Base-by-base conservation (phyloP, 2,888 invertebrate species). In the Athalia circularis region DNA sequence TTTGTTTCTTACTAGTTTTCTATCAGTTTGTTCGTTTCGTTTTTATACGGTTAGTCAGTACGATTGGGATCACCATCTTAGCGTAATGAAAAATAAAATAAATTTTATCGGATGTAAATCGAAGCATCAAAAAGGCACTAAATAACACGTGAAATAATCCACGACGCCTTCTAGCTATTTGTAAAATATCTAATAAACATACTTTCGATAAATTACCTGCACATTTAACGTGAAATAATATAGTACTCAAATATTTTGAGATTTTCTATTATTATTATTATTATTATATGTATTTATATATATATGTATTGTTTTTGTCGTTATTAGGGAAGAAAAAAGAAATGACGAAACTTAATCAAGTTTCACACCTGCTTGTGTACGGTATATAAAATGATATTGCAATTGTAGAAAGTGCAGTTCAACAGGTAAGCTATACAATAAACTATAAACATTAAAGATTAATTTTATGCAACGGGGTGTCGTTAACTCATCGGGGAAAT, bases 391-490 rank as follows among this genome's bases (percentile, higher is more conserved):
- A 65, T 47, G 65, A 13, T 65, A 65, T 65, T n/a, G 47, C 52
- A 57, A 43, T 65, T 29, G 13, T 67, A 80, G 77, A 43, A 52
- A 77, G 78, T 78, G 62, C 61, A 59, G 13, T 61, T 65, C 11
- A 6, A 65, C 47, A 65, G 11, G 11, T 65, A 67, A 29, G 43
- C 43, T 67, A 52, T 52, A 52, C 15, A 47, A 64, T 29, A 65
- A 67, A 29, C 67, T 43, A 67, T 81, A 80, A 81, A 80, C 82
- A 79, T 82, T 79, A 81, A 82, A 79, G 76, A 84, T 84, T 84
- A 85, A 85, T 81, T 81, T 84, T 85, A 83, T 83, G 84, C 84
- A 84, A 78, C 79, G 78, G 61, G 81, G 79, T 80, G 72, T 67
- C 77, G 65, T 29, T 75, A 70, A 61, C 67, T 81, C 61, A 65